Evolutionary conservation across 64 coral and sea anemone genomes (phyloP).

Genomic region (Stichodactyla helianthus): DNA sequence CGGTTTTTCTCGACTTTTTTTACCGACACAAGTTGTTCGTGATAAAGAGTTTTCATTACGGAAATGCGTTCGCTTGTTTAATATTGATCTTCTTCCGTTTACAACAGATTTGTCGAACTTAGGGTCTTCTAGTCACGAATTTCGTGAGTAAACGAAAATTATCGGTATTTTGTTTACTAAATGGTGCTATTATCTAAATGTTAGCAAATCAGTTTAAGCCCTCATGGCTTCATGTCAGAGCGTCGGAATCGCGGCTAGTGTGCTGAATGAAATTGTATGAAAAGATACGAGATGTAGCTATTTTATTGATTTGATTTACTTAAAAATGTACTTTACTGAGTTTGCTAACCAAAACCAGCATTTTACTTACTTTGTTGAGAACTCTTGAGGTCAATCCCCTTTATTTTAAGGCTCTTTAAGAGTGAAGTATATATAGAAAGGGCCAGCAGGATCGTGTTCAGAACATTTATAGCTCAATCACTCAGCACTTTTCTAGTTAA

Average conservation of each 20-base stretch:
- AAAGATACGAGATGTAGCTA: too few species aligned
- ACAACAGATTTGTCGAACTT: not conserved
- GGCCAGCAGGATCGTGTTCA: not conserved
- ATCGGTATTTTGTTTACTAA: not conserved
- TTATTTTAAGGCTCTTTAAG: not conserved
- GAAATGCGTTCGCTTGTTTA: conserved; percentile 11
- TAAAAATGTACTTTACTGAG: not conserved
- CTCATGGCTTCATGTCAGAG: not conserved
- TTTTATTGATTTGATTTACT: too few species aligned
- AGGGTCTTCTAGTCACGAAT: not conserved
- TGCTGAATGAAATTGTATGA: too few species aligned
- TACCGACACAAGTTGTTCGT: not conserved
- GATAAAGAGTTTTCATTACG: not conserved
- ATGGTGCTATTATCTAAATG: not conserved
- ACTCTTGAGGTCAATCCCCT: not conserved
- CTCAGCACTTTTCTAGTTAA: not conserved
- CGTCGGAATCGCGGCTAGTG: too few species aligned
- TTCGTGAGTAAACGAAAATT: not conserved
- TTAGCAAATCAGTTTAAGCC: not conserved
- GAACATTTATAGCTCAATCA: not conserved
- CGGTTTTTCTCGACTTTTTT: not conserved
- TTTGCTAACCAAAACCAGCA: not conserved
- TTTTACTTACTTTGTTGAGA: not conserved
- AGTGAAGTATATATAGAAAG: not conserved
- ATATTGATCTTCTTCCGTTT: not conserved